A percentile compares a stretch with the other conserved stretches of the same genome.
These are phyloP conservation scores for Paraplagusia blochii DNA, from an alignment of 2,113 vertebrate genomes.

Conservation along the genomic window DNA sequence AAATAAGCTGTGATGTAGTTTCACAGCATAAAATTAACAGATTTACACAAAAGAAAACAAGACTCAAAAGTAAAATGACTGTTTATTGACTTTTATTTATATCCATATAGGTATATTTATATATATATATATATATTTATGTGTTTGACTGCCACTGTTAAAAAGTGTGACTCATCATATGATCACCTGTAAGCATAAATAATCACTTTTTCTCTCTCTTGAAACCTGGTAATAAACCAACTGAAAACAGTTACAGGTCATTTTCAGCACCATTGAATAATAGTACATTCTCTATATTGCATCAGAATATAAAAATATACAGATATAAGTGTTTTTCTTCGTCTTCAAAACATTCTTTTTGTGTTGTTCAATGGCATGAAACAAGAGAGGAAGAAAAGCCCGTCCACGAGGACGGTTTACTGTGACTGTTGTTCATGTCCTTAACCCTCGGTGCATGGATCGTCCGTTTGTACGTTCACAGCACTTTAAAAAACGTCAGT, in stretches of 20 bases:
- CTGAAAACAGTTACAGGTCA: constrained; percentile 79
- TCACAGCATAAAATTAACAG: too few species aligned
- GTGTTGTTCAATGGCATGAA: constrained; percentile 81
- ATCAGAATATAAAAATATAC: constrained; percentile 84
- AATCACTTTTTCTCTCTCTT: constrained; percentile 68
- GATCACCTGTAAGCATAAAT: constrained; percentile 75
- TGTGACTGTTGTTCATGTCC: constrained; percentile 26
- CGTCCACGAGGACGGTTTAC: constrained; percentile 37
- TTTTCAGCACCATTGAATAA: constrained; percentile 80
- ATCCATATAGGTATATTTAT: constrained; percentile 20
- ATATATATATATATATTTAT: constrained; percentile 52
- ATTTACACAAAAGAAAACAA: constrained; percentile 11
- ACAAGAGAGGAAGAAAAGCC: constrained; percentile 71
- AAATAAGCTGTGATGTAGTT: too few species aligned
- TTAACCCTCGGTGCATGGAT: constrained; percentile 14
- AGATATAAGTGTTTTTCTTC: constrained; percentile 64
- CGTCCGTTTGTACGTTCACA: constrained; percentile 68
- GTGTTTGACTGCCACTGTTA: constrained; percentile 70
- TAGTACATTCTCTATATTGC: constrained; percentile 82
- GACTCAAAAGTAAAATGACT: constrained; percentile 47
- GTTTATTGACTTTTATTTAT: constrained; percentile 64
- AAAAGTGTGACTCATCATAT: constrained; percentile 73
- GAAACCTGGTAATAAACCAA: constrained; percentile 72
- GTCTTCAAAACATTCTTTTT: constrained; percentile 74
- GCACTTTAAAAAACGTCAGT: constrained; percentile 71